Percentiles rank a stretch among this genome's conserved stretches.
These are phyloP conservation scores for Siderastrea radians DNA, from an alignment of 92 coral and sea anemone genomes.

Conservation along the genomic window DNA sequence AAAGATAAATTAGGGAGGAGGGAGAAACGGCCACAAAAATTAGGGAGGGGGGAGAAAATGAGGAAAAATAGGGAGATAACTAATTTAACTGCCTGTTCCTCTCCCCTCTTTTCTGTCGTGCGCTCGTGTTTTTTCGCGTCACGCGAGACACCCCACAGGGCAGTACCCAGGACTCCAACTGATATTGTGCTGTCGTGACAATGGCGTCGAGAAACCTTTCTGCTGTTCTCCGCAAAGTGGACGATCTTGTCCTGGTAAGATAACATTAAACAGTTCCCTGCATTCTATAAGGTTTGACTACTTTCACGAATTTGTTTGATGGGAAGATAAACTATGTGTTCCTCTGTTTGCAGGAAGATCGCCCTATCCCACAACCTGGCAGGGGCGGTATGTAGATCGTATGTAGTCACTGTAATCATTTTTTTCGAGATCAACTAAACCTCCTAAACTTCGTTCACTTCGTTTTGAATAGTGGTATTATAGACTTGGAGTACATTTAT, in stretches of 20 bases:
- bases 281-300: not conserved
- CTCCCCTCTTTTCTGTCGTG: too few species aligned
- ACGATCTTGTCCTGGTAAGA: conserved; percentile 89
- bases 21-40: too few species aligned
- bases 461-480: not conserved
- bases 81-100: too few species aligned
- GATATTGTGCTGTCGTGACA: not conserved
- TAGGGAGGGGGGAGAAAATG: too few species aligned
- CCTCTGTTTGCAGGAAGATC: conserved; percentile 29
- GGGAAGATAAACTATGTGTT: conserved; percentile 6
- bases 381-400: conserved; percentile 27
- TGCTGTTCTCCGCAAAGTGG: conserved; percentile 86
- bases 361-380: conserved; percentile 50
- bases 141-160: not conserved
- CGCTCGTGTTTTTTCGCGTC: not conserved
- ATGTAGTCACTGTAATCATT: not conserved
- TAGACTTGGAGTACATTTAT: not conserved
- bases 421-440: not conserved
- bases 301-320: not conserved
- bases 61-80: too few species aligned
- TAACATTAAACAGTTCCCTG: not conserved
- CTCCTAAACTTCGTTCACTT: not conserved
- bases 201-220: conserved; percentile 86
- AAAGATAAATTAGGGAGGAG: too few species aligned
- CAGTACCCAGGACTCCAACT: too few species aligned